Conservation (phyloP, 2,888 invertebrate genomes). For the Piscicola geometra region DNA sequence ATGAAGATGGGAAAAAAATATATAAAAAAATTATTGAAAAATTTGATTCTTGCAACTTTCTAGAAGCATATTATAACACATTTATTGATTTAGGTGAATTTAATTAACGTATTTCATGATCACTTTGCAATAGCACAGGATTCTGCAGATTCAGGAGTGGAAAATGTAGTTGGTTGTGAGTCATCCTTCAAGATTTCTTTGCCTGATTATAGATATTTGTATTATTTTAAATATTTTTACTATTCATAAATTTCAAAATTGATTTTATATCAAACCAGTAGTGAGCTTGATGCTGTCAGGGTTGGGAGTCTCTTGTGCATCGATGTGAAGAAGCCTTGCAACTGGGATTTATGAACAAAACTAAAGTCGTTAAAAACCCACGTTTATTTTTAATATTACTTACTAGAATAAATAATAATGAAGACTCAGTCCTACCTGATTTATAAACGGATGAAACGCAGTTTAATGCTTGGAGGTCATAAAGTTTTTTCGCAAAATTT, state of each 20-base stretch:
- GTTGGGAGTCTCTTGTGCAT: constrained; percentile 97
- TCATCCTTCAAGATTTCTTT: neutral
- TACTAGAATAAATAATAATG: no score
- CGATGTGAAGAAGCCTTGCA: constrained; percentile 80
- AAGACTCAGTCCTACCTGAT: neutral
- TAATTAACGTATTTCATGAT: neutral
- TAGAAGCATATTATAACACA: no score
- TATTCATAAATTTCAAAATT: neutral
- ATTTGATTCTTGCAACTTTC: neutral
- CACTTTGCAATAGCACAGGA: constrained; percentile 17
- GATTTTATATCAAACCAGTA: neutral
- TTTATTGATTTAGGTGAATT: no score
- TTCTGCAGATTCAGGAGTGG: neutral
- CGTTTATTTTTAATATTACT: no score
- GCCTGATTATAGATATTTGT: neutral
- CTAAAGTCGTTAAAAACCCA: no score
- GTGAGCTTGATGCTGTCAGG: constrained; percentile 89
- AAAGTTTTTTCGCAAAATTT: constrained; percentile 9
- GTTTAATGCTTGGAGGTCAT: neutral
- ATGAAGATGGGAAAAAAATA: neutral
- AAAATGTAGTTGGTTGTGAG: constrained; percentile 13
- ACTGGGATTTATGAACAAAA: no score
- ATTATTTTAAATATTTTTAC: neutral
- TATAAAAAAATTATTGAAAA: no score
- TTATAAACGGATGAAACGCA: neutral